Conservation (phyloP, 2,113 vertebrate genomes). For the Furnarius figulus region DNA sequence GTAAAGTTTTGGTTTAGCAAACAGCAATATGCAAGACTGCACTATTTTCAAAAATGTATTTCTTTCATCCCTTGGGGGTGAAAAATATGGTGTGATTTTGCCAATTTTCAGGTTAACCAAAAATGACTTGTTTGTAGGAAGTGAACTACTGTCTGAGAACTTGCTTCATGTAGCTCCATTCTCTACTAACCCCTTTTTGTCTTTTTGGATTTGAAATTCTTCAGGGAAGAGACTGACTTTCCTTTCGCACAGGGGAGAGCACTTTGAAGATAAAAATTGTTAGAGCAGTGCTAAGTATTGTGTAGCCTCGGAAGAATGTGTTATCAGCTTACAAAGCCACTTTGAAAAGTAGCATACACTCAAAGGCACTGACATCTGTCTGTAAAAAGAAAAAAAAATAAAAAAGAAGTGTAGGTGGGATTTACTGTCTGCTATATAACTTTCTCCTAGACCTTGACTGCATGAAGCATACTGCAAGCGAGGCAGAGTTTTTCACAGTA, state of each 20-base stretch:
- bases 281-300: conserved; percentile 56
- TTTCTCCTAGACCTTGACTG: conserved; percentile 40
- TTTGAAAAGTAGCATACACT: conserved; percentile 66
- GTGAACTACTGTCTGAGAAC: conserved; percentile 16
- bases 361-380: conserved; percentile 55
- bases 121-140: conserved; percentile 29
- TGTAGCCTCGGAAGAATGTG: conserved; percentile 48
- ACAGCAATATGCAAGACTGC: not conserved
- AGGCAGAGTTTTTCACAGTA: not conserved
- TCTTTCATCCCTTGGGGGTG: not conserved
- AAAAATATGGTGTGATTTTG: not conserved
- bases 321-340: conserved; percentile 60
- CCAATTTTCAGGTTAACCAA: not conserved
- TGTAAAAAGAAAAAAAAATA: not conserved
- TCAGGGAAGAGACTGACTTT: conserved; percentile 46
- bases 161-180: not conserved
- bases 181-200: conserved; percentile 36
- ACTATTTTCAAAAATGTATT: not conserved
- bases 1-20: not conserved
- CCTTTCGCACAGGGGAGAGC: conserved; percentile 8
- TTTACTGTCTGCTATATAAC: conserved; percentile 48
- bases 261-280: conserved; percentile 65
- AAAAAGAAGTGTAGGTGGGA: conserved; percentile 1
- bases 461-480: not conserved
- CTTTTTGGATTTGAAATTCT: conserved; percentile 46